Conservation (phyloP, 92 coral and sea anemone species). For the Pocillopora meandrina region DNA sequence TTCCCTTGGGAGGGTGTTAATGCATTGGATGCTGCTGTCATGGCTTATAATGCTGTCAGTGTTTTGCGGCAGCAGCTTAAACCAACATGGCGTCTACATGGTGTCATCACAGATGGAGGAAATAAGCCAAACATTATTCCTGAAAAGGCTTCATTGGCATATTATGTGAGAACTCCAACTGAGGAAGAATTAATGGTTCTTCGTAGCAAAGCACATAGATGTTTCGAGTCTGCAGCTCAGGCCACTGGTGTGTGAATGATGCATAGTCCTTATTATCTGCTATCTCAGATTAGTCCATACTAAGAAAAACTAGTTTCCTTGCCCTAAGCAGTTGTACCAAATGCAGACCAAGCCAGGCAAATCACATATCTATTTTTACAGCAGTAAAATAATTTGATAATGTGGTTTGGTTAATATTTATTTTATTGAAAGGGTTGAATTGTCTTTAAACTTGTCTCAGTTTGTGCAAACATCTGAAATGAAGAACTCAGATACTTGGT, state of each 20-base stretch:
- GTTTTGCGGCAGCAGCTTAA: constrained; percentile 90
- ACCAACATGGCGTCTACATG: constrained; percentile 96
- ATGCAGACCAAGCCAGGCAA: no score
- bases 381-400: no score
- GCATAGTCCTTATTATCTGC: background rate
- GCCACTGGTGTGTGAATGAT: constrained; percentile 75
- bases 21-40: constrained; percentile 95
- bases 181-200: constrained; percentile 68
- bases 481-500: no score
- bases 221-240: constrained; percentile 85
- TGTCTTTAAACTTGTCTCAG: no score
- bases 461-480: no score
- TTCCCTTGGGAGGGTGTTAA: constrained; percentile 95
- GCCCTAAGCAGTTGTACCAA: no score
- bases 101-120: constrained; percentile 89
- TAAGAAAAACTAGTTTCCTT: no score
- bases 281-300: background rate
- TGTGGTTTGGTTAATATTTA: no score
- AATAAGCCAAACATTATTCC: constrained; percentile 86
- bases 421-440: no score
- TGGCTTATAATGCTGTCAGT: constrained; percentile 87
- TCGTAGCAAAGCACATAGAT: constrained; percentile 57
- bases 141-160: constrained; percentile 68
- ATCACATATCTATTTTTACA: no score
- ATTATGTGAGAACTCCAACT: constrained; percentile 79